Evolutionary conservation across 2,797 vertebrate species (phyloP).

Genomic region (Enteromius argenteus): DNA sequence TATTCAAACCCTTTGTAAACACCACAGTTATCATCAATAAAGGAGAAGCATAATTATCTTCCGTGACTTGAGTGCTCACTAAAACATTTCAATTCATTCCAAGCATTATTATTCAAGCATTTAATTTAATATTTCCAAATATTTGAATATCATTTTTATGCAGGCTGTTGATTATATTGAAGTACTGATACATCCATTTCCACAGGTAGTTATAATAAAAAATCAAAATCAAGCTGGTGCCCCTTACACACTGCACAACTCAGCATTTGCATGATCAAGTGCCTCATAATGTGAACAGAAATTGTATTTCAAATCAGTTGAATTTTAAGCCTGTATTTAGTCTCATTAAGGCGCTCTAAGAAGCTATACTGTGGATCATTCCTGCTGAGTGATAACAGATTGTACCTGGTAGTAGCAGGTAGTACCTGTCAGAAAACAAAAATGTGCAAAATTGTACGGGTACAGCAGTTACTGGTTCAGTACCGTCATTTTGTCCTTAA

Average conservation of each 20-base stretch:
- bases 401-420: background rate
- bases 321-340: background rate
- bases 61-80: background rate
- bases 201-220: background rate
- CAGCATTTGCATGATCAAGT: background rate
- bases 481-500: background rate
- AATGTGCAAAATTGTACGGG: background rate
- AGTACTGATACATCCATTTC: background rate
- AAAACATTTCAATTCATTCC: background rate
- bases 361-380: background rate
- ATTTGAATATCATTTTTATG: background rate
- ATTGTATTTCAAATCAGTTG: background rate
- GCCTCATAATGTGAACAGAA: background rate
- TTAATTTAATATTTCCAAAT: background rate
- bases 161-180: background rate
- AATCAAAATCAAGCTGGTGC: background rate
- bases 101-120: background rate
- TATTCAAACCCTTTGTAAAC: conserved; percentile 3
- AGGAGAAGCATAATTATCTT: background rate
- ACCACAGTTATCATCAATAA: background rate
- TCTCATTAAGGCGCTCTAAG: background rate
- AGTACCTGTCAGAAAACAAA: background rate
- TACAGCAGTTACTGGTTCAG: background rate
- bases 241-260: background rate
- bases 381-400: background rate